These are phyloP conservation scores for Tachina grossa DNA, from an alignment of 2,888 invertebrate genomes.

Conservation along the genomic window DNA sequence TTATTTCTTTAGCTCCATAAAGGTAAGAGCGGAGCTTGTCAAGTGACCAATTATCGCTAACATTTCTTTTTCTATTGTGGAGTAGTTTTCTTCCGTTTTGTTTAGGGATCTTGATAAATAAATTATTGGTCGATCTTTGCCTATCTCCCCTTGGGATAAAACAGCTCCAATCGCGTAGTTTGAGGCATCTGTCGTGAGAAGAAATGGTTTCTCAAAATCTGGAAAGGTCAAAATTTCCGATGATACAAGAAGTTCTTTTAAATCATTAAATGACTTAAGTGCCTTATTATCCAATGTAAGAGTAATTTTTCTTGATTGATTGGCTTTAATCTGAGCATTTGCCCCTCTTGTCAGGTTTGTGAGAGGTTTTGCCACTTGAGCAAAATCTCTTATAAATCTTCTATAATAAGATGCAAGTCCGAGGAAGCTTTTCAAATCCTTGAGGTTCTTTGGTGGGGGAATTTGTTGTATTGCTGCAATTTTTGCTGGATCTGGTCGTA, in stretches of 20 bases:
- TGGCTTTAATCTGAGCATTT: slow-evolving; percentile 48
- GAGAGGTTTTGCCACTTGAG: slow-evolving; percentile 42
- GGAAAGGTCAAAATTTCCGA: slow-evolving; percentile 58
- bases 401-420: slow-evolving; percentile 1
- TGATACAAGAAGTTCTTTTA: slow-evolving; percentile 45
- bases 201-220: slow-evolving; percentile 20
- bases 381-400: slow-evolving; percentile 48
- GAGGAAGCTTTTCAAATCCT: not conserved
- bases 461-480: not conserved
- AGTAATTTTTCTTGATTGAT: slow-evolving; percentile 32
- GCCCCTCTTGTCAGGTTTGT: slow-evolving; percentile 48
- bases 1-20: slow-evolving; percentile 33
- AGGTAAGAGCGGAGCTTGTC: slow-evolving; percentile 39
- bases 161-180: slow-evolving; percentile 35
- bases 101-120: slow-evolving; percentile 42
- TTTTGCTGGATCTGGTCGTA: not conserved
- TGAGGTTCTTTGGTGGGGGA: not conserved
- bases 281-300: slow-evolving; percentile 34
- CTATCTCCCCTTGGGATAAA: slow-evolving; percentile 51
- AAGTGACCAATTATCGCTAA: slow-evolving; percentile 44
- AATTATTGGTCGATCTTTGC: slow-evolving; percentile 40
- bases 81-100: slow-evolving; percentile 53
- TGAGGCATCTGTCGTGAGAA: not conserved
- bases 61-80: slow-evolving; percentile 59
- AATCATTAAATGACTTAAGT: slow-evolving; percentile 39